Base-by-base conservation (phyloP, 2,113 vertebrate species). In the Lamprotornis superbus region DNA sequence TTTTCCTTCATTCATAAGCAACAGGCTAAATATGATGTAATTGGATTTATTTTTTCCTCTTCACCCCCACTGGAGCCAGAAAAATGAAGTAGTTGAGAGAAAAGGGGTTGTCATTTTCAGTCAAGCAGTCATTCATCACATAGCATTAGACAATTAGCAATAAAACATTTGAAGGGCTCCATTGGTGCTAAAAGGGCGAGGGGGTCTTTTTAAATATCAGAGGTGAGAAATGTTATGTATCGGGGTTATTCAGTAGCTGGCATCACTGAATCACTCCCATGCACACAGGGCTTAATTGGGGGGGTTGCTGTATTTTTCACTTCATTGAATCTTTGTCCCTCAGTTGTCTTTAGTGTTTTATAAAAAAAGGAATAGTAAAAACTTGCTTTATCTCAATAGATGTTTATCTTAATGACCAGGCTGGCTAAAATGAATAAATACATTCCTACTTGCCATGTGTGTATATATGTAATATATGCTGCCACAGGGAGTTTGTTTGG, bases 1-100 rank as follows among this genome's bases (percentile, higher is more conserved):
- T 89, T 93, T 93, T 92, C 49, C 64, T 94, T 96, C 87, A 74
- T 95, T 96, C 77, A 93, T 85, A 94, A 80, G 70, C 65, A 95
- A 65, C 13, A 42, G 67, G 75, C 60, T 93, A 76, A 94, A 73
- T 91, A 89, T 97, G 95, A 96, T 94, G 95, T 95, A 88, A 97
- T 95, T 57, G 83, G 83, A 96, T 96, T 97, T 96, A 95, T 96
- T 96, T 96, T 97, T 97, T 95, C 94, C 93, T 95, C 90, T 92
- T 97, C 95, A 87, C 93, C 96, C 94, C 93, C 94, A 90, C 77
- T 96, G 96, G 93, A 96, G 96, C 95, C 94, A 95, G 93, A 52
- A 87, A 96, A 97, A 97, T 96, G 55, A 96, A 97, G 96, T 94
- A 96, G 95, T 89, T 95, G 90, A 94, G 91, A 95, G 93, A 95